Percentiles rank a stretch among this genome's conserved stretches.
Conservation (phyloP, 2,888 invertebrate species). For the Calliphora vomitoria region DNA sequence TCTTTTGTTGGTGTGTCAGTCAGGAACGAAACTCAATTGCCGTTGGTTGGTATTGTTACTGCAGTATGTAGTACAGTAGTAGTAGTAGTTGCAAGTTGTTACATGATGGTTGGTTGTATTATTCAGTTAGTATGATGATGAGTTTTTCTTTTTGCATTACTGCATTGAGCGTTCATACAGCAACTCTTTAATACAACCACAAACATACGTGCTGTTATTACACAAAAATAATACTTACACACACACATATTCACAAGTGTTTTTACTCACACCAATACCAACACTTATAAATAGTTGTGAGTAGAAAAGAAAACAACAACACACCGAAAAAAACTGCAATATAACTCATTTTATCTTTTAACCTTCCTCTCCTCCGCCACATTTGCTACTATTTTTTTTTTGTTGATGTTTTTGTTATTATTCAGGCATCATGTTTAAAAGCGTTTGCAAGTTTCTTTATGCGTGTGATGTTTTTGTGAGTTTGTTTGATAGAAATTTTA, state of each 20-base stretch:
- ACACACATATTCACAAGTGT: conserved; percentile 63
- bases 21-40: neutral
- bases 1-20: conserved; percentile 5
- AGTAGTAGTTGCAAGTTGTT: neutral
- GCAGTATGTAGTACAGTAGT: neutral
- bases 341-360: conserved; percentile 19
- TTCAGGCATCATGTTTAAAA: neutral
- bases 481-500: neutral
- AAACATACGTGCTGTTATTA: conserved; percentile 74
- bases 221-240: neutral
- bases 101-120: neutral
- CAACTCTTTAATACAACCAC: conserved; percentile 70
- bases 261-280: conserved; percentile 1
- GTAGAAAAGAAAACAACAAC: conserved; percentile 11
- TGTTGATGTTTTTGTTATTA: conserved; percentile 18
- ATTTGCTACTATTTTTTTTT: neutral
- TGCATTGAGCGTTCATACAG: conserved; percentile 32
- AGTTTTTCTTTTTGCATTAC: conserved; percentile 18
- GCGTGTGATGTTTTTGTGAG: conserved; percentile 7
- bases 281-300: conserved; percentile 4
- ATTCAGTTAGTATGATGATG: neutral
- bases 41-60: conserved; percentile 16
- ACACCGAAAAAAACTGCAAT: neutral
- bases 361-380: neutral
- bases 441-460: neutral